Conservation (phyloP, 2,888 invertebrate species). For the Hirtodrosophila duncani region DNA sequence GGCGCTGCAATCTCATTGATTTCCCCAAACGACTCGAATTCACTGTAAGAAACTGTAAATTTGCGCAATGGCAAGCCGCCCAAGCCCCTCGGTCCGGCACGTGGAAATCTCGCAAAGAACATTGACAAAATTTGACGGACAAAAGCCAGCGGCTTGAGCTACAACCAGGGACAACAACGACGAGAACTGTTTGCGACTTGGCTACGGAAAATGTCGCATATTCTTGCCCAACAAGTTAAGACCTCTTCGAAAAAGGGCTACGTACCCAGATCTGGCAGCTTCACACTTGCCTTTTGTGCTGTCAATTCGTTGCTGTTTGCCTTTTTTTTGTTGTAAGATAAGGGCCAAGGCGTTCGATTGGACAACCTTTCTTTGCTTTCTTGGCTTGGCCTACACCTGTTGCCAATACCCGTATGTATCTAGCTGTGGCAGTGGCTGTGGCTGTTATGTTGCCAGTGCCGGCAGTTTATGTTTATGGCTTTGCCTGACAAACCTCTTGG, state of each 20-base stretch:
- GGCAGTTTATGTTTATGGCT: constrained; percentile 65
- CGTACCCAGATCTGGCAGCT: constrained; percentile 41
- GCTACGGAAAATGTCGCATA: constrained; percentile 15
- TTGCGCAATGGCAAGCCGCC: constrained; percentile 53
- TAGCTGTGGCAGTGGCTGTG: constrained; percentile 21
- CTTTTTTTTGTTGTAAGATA: constrained; percentile 35
- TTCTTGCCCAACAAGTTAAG: constrained; percentile 49
- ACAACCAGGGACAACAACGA: constrained; percentile 22
- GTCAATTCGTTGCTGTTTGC: constrained; percentile 41
- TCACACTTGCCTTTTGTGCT: constrained; percentile 43
- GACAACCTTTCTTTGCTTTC: constrained; percentile 31
- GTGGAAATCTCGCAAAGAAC: constrained; percentile 46
- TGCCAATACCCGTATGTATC: constrained; percentile 54
- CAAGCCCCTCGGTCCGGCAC: constrained; percentile 47
- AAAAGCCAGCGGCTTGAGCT: constrained; percentile 51
- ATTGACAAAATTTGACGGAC: constrained; percentile 56
- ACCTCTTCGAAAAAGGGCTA: constrained; percentile 47
- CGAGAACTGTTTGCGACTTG: constrained; percentile 27
- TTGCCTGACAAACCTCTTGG: constrained; percentile 42
- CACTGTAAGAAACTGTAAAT: constrained; percentile 53
- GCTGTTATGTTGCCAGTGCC: constrained; percentile 15
- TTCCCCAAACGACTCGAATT: constrained; percentile 53
- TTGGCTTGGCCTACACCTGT: constrained; percentile 60
- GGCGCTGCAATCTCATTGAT: constrained; percentile 58
- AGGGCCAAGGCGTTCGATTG: constrained; percentile 29